Percentiles rank a stretch among this genome's conserved stretches.
These are phyloP conservation scores for Myrmecobius fasciatus DNA, from an alignment of 2,113 vertebrate species.

Conservation along the genomic window DNA sequence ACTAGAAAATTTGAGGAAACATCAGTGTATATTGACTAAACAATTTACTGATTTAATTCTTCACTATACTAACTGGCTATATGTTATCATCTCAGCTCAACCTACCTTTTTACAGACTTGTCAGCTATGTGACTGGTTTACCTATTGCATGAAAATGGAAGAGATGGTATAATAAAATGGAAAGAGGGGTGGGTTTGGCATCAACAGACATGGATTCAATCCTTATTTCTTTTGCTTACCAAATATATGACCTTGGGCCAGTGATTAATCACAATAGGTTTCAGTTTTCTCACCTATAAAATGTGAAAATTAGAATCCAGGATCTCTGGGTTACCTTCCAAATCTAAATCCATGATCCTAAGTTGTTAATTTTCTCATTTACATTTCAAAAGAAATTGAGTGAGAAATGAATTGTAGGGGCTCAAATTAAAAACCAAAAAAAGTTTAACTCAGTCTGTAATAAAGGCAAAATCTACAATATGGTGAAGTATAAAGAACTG, in stretches of 20 bases:
- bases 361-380: neutral
- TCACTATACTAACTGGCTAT: neutral
- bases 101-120: neutral
- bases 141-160: neutral
- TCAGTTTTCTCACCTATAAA: neutral
- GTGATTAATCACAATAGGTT: neutral
- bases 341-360: neutral
- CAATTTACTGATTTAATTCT: neutral
- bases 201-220: neutral
- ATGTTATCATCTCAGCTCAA: neutral
- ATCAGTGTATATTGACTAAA: neutral
- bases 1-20: neutral
- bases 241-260: neutral
- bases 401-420: neutral
- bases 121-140: neutral
- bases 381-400: neutral
- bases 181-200: neutral
- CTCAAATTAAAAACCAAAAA: neutral
- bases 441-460: neutral
- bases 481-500: neutral
- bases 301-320: neutral
- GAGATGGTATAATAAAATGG: neutral
- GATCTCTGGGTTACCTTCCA: neutral
- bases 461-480: neutral
- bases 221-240: neutral